Conservation (phyloP, 2,888 invertebrate species). For the Epicampocera succincta region DNA sequence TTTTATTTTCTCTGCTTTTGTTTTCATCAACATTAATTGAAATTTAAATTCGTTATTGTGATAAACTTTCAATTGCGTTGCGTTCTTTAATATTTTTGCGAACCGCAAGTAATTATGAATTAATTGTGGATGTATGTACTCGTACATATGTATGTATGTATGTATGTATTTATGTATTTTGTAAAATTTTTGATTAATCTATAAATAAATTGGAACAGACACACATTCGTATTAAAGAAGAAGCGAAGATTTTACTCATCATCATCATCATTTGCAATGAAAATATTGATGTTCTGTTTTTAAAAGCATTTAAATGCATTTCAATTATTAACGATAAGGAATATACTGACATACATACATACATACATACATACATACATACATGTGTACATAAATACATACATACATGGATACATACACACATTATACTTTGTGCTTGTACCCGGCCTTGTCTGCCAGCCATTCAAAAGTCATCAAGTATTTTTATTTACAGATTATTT, state of each 20-base stretch:
- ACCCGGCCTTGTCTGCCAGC: too few species aligned
- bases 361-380: not conserved
- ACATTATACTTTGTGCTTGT: too few species aligned
- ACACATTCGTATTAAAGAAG: slow-evolving; percentile 12
- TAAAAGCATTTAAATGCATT: slow-evolving; percentile 19
- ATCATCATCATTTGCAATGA: slow-evolving; percentile 17
- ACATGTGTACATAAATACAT: too few species aligned
- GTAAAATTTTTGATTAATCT: slow-evolving; percentile 38
- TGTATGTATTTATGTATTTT: too few species aligned
- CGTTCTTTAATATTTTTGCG: slow-evolving; percentile 25
- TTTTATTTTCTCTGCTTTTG: too few species aligned
- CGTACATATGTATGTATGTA: not conserved
- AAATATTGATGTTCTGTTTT: slow-evolving; percentile 1
- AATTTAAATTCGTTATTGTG: not conserved
- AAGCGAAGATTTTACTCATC: not conserved
- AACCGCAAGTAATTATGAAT: slow-evolving; percentile 20
- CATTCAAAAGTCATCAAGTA: too few species aligned
- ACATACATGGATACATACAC: too few species aligned
- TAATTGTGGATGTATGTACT: not conserved
- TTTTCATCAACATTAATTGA: slow-evolving; percentile 37
- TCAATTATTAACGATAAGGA: slow-evolving; percentile 39
- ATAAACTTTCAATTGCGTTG: slow-evolving; percentile 17
- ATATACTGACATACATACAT: not conserved
- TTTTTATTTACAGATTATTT: too few species aligned
- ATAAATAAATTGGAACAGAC: slow-evolving; percentile 38